These are phyloP conservation scores for Bombyx mori DNA, from an alignment of 1,140 invertebrate genomes.

Conservation along the genomic window DNA sequence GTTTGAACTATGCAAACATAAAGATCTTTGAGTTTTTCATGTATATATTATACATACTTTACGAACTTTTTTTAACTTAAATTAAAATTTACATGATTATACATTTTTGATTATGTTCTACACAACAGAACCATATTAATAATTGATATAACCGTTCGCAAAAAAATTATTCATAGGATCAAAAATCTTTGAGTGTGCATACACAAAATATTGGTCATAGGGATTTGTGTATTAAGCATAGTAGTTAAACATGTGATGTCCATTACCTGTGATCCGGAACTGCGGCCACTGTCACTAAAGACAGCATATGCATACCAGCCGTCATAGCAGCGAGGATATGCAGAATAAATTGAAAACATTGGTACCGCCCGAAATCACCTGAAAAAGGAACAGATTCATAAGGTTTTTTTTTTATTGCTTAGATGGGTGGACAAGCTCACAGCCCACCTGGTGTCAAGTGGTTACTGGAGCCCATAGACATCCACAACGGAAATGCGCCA, in stretches of 20 bases:
- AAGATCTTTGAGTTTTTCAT: background rate
- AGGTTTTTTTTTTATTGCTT: too few species aligned
- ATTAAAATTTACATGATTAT: too few species aligned
- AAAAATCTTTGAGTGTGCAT: constrained; percentile 4
- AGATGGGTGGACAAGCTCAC: too few species aligned
- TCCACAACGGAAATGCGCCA: too few species aligned
- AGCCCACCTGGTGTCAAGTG: too few species aligned
- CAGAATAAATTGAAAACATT: constrained; percentile 80
- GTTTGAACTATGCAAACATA: background rate
- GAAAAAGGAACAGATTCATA: constrained; percentile 23
- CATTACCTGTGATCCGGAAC: constrained; percentile 80
- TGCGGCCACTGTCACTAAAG: constrained; percentile 82
- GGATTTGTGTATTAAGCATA: background rate
- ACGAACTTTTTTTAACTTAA: too few species aligned
- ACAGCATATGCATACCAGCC: constrained; percentile 86
- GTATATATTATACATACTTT: too few species aligned
- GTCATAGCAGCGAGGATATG: constrained; percentile 82
- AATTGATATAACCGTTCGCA: background rate
- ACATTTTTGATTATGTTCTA: too few species aligned
- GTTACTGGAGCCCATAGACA: too few species aligned
- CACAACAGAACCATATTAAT: too few species aligned
- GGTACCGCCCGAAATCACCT: constrained; percentile 87
- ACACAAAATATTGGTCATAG: background rate
- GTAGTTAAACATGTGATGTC: too few species aligned
- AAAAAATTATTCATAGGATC: background rate